Conservation (phyloP, 1,140 invertebrate genomes). For the Micrasema minimum region DNA sequence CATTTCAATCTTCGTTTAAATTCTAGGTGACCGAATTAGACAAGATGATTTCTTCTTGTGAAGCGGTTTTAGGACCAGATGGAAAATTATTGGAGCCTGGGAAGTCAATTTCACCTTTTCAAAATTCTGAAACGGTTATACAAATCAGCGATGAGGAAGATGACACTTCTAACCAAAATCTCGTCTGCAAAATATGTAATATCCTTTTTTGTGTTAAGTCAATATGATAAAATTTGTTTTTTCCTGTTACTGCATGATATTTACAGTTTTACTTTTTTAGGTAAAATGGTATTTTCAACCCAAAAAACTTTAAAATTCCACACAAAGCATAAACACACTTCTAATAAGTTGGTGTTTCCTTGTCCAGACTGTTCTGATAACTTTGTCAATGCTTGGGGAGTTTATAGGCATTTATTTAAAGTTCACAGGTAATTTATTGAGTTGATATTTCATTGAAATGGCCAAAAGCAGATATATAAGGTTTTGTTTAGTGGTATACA, state of each 20-base stretch:
- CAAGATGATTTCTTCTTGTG: conserved; percentile 63
- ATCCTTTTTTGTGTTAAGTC: no score
- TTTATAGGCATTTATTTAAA: conserved; percentile 78
- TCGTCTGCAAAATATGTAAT: conserved; percentile 49
- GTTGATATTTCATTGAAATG: no score
- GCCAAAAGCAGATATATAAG: no score
- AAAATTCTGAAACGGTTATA: conserved; percentile 55
- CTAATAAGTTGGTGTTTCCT: conserved; percentile 72
- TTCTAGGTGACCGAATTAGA: conserved; percentile 69
- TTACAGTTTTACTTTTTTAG: no score
- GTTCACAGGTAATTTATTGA: conserved; percentile 69
- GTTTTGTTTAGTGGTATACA: no score
- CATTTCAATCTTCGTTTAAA: no score
- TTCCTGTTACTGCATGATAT: no score
- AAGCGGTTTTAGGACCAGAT: conserved; percentile 70
- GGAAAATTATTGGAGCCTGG: conserved; percentile 66
- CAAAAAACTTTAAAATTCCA: conserved; percentile 76
- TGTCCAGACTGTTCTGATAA: conserved; percentile 76
- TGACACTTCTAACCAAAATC: conserved; percentile 56
- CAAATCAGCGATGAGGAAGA: conserved; percentile 66
- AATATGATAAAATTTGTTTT: no score
- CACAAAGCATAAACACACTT: conserved; percentile 75
- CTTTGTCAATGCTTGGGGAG: conserved; percentile 76
- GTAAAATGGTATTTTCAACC: conserved; percentile 75
- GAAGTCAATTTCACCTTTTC: conserved; percentile 46